Percentiles rank a stretch among this genome's conserved stretches.
These are phyloP conservation scores for Aphis craccivora DNA, from an alignment of 1,140 invertebrate genomes.

Conservation along the genomic window DNA sequence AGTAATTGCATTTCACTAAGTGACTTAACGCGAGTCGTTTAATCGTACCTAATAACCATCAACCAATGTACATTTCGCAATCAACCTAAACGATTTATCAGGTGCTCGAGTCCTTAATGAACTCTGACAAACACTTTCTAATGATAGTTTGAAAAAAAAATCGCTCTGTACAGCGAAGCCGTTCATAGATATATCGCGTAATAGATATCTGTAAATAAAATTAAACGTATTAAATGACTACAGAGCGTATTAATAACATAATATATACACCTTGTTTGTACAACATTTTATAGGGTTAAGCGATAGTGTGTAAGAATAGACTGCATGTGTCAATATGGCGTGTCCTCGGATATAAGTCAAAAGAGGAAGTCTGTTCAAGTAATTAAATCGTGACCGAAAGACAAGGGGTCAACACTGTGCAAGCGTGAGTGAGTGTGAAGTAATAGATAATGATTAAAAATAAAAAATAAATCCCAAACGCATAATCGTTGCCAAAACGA, in stretches of 20 bases:
- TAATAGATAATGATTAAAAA: neutral
- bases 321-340: no score
- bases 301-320: no score
- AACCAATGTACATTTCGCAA: neutral
- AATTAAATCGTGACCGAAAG: neutral
- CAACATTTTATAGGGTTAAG: no score
- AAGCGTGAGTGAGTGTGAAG: neutral
- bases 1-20: constrained; percentile 25
- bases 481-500: neutral
- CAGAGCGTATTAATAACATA: no score
- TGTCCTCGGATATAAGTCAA: neutral
- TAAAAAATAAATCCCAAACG: neutral
- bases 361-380: neutral
- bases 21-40: neutral
- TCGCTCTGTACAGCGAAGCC: neutral
- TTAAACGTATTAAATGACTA: neutral
- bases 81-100: neutral
- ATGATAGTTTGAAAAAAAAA: neutral
- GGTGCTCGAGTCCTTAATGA: neutral
- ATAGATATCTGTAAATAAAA: neutral
- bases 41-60: neutral
- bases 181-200: neutral
- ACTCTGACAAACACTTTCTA: neutral
- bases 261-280: no score
- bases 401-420: neutral